Evolutionary conservation across 2,113 vertebrate genomes (phyloP), one percentile per base, ranked within the genome.

Genomic region (Silurus meridionalis): DNA sequence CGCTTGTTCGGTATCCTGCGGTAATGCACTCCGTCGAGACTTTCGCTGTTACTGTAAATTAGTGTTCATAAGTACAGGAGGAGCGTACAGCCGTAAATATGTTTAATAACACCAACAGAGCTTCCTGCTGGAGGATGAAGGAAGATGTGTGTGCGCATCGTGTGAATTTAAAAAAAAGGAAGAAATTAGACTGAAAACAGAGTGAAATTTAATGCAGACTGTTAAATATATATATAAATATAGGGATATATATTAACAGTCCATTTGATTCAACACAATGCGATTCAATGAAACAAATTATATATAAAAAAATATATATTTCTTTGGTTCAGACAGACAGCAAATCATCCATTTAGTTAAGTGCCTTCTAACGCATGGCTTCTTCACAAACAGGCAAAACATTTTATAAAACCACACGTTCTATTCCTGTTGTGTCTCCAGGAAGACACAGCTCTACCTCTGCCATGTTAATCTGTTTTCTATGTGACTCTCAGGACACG

Each of bases 11-110:
- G 67, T 87, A 63, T 58, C 53, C 75, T 66, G 67, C 15, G 69
- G 21, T 77, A 84, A 89, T 87, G 67, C 55, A 67, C 85, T 58
- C 82, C 60, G 48, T 58, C 13, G 75, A 53, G 77, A 71, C 63
- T 79, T 80, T 60, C 53, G 10, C 28, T 46, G 55, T 80, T 80
- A 46, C 78, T 80, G 25, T 60, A 85, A 77, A 71, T 84, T 75
- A 72, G 60, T 81, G 23, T 57, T 88, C 60, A 75, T 75, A 25
- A 75, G 60, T 82, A 57, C 52, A 66, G 67, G 58, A 81, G 57
- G 21, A 75, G 67, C 67, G 8, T 52, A 25, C 52, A 64, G 23
- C 25, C 4, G 4, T 25, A 21, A 81, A 84, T 85, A 74, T 81
- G 11, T 57, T 81, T 80, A 17, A 87, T 80, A 72, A 80, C 37